Evolutionary conservation across 2,113 vertebrate species (phyloP).

Genomic region (Notarius quadriscutis): DNA sequence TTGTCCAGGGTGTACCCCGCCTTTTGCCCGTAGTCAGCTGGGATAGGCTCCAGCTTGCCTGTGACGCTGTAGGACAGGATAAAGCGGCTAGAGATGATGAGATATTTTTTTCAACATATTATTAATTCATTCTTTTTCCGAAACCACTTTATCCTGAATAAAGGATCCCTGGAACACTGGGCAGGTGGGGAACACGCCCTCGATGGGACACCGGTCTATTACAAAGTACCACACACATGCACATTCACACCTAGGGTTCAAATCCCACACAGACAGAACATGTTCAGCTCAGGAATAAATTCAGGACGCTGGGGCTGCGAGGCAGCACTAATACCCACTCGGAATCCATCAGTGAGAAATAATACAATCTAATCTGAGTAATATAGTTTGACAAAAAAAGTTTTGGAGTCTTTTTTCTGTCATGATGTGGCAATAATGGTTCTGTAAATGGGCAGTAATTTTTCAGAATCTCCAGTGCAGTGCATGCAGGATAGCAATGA

Average conservation of each 20-base stretch:
- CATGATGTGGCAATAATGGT: neutral
- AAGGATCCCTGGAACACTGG: neutral
- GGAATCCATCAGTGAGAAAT: neutral
- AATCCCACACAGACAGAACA: neutral
- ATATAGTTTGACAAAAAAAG: neutral
- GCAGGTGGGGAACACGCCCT: neutral
- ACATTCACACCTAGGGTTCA: neutral
- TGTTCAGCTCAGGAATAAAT: neutral
- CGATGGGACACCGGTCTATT: neutral
- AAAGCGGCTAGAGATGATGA: too few species aligned
- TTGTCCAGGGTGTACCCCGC: too few species aligned
- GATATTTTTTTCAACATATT: too few species aligned
- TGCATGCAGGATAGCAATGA: neutral
- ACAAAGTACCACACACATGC: neutral
- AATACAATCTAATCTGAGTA: neutral
- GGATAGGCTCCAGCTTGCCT: too few species aligned
- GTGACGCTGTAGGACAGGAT: too few species aligned
- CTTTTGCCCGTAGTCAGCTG: too few species aligned
- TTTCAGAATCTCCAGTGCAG: neutral
- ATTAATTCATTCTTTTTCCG: too few species aligned
- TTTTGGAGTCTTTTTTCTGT: neutral
- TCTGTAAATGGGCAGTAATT: neutral
- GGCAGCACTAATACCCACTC: neutral
- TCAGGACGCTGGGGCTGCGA: neutral
- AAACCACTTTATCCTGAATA: too few species aligned